Evolutionary conservation across 2,113 vertebrate species (phyloP).

Genomic region (Taxidea taxus): DNA sequence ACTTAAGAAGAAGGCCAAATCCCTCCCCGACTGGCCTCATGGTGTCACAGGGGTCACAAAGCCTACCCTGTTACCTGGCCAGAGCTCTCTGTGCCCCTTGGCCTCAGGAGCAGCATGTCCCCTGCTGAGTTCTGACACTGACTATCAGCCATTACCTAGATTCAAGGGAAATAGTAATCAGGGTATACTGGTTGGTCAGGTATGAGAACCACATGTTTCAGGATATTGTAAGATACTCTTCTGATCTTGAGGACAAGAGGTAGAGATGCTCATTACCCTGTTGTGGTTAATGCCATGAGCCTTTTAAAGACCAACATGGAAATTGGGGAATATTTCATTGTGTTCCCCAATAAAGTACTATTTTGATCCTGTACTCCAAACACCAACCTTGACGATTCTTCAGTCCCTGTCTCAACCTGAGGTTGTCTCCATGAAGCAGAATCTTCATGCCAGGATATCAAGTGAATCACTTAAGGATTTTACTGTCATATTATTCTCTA

Average conservation of each 20-base stretch:
- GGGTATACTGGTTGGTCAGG: conserved; percentile 86
- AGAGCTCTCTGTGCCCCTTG: not conserved
- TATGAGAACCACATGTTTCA: conserved; percentile 90
- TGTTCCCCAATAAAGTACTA: conserved; percentile 89
- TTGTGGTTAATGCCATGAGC: conserved; percentile 94
- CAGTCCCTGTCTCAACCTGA: conserved; percentile 52
- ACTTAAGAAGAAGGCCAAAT: not conserved
- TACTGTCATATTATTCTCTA: not conserved
- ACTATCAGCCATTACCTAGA: not conserved
- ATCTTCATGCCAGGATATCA: conserved; percentile 91
- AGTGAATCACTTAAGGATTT: conserved; percentile 81
- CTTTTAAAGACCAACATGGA: conserved; percentile 98
- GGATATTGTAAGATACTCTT: conserved; percentile 90
- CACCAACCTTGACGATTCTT: conserved; percentile 77
- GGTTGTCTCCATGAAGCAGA: conserved; percentile 80
- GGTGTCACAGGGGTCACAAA: not conserved
- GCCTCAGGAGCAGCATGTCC: not conserved
- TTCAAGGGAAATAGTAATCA: conserved; percentile 82
- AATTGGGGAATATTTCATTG: conserved; percentile 92
- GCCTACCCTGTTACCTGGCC: not conserved
- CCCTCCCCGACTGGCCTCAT: not conserved
- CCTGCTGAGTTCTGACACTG: not conserved
- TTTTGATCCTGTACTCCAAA: conserved; percentile 89
- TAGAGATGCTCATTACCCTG: conserved; percentile 86
- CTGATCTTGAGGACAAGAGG: conserved; percentile 81